phyloP scores from a whole-genome alignment of 2,888 invertebrate genomes.

The Hirtodrosophila confusa region DNA sequence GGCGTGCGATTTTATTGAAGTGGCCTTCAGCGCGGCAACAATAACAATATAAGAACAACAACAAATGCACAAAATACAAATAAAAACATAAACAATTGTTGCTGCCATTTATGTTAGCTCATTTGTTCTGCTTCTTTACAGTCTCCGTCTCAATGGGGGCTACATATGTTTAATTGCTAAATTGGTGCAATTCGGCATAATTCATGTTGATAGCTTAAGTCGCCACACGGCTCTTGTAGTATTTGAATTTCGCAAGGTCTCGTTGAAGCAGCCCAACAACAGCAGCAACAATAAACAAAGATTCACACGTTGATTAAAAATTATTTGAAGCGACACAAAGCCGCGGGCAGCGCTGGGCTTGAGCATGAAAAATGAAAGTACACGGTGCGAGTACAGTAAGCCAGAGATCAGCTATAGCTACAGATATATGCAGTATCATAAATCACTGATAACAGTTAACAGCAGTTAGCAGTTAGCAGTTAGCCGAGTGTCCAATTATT shows the following conservation, averaged over 20 bases:
- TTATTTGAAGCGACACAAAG: slow-evolving; percentile 51
- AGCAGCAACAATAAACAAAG: slow-evolving; percentile 38
- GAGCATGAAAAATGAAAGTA: slow-evolving; percentile 58
- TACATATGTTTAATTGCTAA: slow-evolving; percentile 77
- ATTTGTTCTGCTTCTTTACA: slow-evolving; percentile 44
- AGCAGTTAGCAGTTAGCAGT: slow-evolving; percentile 8
- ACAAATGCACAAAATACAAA: slow-evolving; percentile 2
- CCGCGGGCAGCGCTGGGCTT: slow-evolving; percentile 44
- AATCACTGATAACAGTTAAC: slow-evolving; percentile 61
- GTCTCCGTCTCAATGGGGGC: slow-evolving; percentile 35
- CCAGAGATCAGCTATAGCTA: slow-evolving; percentile 1
- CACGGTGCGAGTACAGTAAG: slow-evolving; percentile 7
- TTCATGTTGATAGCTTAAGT: slow-evolving; percentile 61
- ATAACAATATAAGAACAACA: slow-evolving; percentile 13
- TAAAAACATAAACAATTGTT: slow-evolving; percentile 32
- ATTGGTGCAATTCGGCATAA: slow-evolving; percentile 79
- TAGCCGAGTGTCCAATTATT: slow-evolving; percentile 60
- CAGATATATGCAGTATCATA: neutral
- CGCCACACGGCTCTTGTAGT: slow-evolving; percentile 30
- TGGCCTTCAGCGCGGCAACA: slow-evolving; percentile 43
- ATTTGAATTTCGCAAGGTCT: slow-evolving; percentile 64
- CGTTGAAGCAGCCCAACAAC: slow-evolving; percentile 27
- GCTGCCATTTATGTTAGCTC: slow-evolving; percentile 70
- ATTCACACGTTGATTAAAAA: slow-evolving; percentile 77
- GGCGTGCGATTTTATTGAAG: slow-evolving; percentile 69